Conservation (phyloP, 2,797 vertebrate species). For the Danio albolineatus region DNA sequence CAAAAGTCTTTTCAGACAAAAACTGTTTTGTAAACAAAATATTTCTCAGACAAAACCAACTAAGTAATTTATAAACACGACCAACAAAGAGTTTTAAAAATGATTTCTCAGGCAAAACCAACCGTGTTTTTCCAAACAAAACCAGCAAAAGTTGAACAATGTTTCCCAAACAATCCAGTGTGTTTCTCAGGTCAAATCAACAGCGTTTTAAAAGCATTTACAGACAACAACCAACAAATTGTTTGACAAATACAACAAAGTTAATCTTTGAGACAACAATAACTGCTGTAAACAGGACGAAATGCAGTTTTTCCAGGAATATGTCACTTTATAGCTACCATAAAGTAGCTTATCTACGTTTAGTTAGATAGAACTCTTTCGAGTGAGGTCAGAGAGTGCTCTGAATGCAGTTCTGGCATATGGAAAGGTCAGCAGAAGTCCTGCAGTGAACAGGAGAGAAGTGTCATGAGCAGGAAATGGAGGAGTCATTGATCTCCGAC, state of each 20-base stretch:
- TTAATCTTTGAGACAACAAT: neutral
- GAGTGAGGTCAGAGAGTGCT: neutral
- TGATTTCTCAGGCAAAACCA: too few relatives aligned
- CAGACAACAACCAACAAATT: too few relatives aligned
- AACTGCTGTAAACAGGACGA: neutral
- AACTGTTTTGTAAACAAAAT: too few relatives aligned
- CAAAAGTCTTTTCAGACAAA: neutral
- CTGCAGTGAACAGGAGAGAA: conserved; percentile 53
- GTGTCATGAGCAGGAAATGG: conserved; percentile 64
- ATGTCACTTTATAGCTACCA: neutral
- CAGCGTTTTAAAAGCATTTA: too few relatives aligned
- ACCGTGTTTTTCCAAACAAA: too few relatives aligned
- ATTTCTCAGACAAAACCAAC: too few relatives aligned
- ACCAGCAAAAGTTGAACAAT: too few relatives aligned
- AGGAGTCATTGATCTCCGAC: conserved; percentile 60
- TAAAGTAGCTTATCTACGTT: neutral
- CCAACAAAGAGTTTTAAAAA: too few relatives aligned
- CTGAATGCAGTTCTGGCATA: conserved; percentile 7
- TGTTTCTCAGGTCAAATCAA: too few relatives aligned
- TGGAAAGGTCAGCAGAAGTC: conserved; percentile 24
- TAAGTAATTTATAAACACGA: too few relatives aligned
- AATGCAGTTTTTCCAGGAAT: neutral
- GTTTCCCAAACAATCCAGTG: too few relatives aligned
- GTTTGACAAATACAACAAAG: neutral
- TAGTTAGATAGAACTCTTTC: neutral